These are phyloP conservation scores for Melanotaenia pygmaea DNA, from an alignment of 2,797 vertebrate species.

Conservation along the genomic window DNA sequence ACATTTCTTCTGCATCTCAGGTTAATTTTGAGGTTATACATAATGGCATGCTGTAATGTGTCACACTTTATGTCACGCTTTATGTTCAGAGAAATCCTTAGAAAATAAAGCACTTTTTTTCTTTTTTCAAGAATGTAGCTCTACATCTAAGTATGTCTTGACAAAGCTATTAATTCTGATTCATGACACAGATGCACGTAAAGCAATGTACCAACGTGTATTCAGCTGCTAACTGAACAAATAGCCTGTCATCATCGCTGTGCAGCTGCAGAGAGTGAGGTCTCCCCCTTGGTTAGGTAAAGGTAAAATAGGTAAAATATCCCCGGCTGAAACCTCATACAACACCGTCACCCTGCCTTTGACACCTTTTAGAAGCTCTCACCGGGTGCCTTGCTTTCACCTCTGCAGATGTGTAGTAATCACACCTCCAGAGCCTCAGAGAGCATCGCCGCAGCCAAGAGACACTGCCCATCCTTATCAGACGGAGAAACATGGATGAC, in stretches of 20 bases:
- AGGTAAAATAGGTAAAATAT: slow-evolving; percentile 31
- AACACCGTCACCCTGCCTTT: slow-evolving; percentile 46
- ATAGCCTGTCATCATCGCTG: slow-evolving; percentile 20
- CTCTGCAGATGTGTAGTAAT: slow-evolving; percentile 72
- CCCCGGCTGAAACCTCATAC: slow-evolving; percentile 45
- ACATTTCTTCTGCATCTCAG: not conserved
- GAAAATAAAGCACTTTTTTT: not conserved
- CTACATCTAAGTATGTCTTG: slow-evolving; percentile 51
- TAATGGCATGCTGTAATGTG: not conserved
- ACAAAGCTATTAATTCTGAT: slow-evolving; percentile 43
- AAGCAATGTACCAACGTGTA: slow-evolving; percentile 27
- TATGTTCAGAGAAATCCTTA: not conserved
- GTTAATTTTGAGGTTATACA: not conserved
- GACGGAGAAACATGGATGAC: slow-evolving; percentile 77
- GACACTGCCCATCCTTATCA: slow-evolving; percentile 77
- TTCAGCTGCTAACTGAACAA: slow-evolving; percentile 47
- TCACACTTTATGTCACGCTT: not conserved
- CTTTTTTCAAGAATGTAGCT: not conserved
- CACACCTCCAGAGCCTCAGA: slow-evolving; percentile 61
- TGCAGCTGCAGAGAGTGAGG: slow-evolving; percentile 30
- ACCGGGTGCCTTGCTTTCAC: slow-evolving; percentile 67
- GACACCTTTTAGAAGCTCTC: slow-evolving; percentile 71
- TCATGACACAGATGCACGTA: slow-evolving; percentile 47
- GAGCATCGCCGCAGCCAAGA: slow-evolving; percentile 64
- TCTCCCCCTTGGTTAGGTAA: slow-evolving; percentile 32